Evolutionary conservation across 2,113 vertebrate species (phyloP).

Genomic region (Mastomys natalensis): DNA sequence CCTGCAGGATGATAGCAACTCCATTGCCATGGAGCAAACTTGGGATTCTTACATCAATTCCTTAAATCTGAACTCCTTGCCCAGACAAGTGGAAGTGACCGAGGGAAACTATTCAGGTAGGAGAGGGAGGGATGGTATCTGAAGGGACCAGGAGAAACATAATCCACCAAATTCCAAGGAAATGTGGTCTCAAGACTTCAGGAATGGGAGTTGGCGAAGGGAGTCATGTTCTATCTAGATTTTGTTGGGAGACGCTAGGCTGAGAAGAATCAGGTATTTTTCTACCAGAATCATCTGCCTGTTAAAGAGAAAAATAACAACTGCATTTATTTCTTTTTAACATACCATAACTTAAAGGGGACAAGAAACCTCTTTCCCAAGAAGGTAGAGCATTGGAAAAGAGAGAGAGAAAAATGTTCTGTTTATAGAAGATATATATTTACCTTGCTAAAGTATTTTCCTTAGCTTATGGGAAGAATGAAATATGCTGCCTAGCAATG

Average conservation of each 20-base stretch:
- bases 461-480: constrained; percentile 58
- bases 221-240: background rate
- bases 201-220: background rate
- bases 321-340: constrained; percentile 10
- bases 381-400: constrained; percentile 38
- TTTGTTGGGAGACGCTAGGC: background rate
- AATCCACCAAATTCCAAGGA: background rate
- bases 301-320: background rate
- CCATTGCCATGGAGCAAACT: background rate
- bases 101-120: background rate
- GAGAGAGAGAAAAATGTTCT: background rate
- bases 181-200: background rate
- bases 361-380: background rate
- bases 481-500: constrained; percentile 45
- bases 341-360: background rate
- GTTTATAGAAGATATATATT: constrained; percentile 40
- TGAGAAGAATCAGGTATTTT: background rate
- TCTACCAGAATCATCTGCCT: background rate
- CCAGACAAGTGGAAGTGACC: background rate
- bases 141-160: background rate
- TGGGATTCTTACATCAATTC: background rate
- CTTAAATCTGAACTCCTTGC: constrained; percentile 33
- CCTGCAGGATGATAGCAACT: background rate
- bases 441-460: constrained; percentile 59
- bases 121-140: background rate